Percentiles rank a stretch among this genome's conserved stretches.
phyloP scores from a whole-genome alignment of 1,140 invertebrate species.

The Caenorhabditis elegans region WBcel235 BX284603.4:8642501-8643000 shows the following conservation, averaged over 20 bases:
- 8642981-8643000: background rate
- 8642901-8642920: background rate
- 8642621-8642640: too few species aligned
- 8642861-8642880: conserved; percentile 20
- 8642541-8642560: too few species aligned
- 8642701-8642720: background rate
- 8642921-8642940: background rate
- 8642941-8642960: too few species aligned
- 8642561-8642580: too few species aligned
- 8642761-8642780: background rate
- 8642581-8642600: too few species aligned
- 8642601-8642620: too few species aligned
- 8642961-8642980: too few species aligned
- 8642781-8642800: background rate
- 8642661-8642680: too few species aligned
- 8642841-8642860: background rate
- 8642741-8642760: background rate
- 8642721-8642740: background rate
- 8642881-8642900: background rate
- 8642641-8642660: too few species aligned
- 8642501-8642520: background rate
- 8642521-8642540: too few species aligned
- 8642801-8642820: conserved; percentile 21
- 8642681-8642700: background rate
- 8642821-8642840: background rate